These are phyloP conservation scores for Nycticryphes semicollaris DNA, from an alignment of 2,113 vertebrate species.

Conservation along the genomic window DNA sequence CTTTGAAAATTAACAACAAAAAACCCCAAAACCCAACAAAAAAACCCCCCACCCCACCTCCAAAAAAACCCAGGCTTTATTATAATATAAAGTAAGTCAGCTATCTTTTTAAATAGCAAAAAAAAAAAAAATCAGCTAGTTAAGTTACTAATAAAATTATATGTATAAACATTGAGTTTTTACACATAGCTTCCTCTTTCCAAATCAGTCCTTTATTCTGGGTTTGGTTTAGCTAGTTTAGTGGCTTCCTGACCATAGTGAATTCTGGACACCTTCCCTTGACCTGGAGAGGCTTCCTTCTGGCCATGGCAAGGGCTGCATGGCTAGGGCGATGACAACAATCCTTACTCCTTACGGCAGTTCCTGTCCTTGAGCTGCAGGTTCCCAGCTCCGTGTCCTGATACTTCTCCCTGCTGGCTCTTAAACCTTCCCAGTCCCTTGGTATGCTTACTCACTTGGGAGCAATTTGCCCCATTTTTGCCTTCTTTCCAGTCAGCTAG, in stretches of 20 bases:
- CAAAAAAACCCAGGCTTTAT: background rate
- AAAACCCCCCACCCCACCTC: background rate
- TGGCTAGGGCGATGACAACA: too few species aligned
- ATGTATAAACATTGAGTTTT: background rate
- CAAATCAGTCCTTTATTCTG: background rate
- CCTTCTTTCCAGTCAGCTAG: background rate
- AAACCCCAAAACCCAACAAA: background rate
- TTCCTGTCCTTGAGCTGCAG: background rate
- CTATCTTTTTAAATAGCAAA: background rate
- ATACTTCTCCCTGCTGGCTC: background rate
- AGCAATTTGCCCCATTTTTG: background rate
- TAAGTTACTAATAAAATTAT: background rate
- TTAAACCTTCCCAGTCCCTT: background rate
- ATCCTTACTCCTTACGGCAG: background rate
- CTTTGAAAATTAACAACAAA: background rate
- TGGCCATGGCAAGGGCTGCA: background rate
- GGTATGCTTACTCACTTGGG: fast-evolving
- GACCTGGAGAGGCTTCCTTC: background rate
- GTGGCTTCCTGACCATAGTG: background rate
- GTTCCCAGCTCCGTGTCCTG: background rate
- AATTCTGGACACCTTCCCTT: background rate
- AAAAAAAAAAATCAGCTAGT: background rate
- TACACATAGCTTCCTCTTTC: background rate
- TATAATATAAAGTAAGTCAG: background rate
- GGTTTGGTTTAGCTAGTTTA: background rate